Percentiles rank a stretch among this genome's conserved stretches.
Conservation (phyloP, 2,113 vertebrate genomes). For the Notiomystis cincta region DNA sequence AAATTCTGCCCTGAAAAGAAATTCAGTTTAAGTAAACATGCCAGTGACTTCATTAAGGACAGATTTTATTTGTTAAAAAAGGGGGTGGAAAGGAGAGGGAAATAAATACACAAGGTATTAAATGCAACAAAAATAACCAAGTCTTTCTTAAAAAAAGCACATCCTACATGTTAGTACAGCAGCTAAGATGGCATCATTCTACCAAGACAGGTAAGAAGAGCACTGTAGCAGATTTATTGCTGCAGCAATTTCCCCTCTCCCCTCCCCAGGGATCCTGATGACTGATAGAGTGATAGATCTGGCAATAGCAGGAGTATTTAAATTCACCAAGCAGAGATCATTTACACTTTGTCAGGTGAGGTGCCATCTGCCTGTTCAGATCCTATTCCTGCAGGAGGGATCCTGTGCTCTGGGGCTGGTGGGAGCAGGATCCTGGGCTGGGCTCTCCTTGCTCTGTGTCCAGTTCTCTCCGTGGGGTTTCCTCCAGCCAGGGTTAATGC, state of each 20-base stretch:
- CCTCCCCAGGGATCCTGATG: not conserved
- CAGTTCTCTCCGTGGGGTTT: not conserved
- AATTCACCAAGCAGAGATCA: not conserved
- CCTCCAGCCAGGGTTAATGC: not conserved
- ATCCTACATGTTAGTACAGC: not conserved
- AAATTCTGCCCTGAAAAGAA: not conserved
- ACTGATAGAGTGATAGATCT: not conserved
- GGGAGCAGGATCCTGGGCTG: not conserved
- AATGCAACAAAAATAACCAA: not conserved
- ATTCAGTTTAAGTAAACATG: not conserved
- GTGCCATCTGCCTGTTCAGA: not conserved
- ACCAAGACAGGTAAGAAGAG: not conserved
- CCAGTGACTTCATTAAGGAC: not conserved
- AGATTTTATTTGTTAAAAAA: slow-evolving; percentile 4
- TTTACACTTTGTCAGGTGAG: not conserved
- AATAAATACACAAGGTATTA: not conserved
- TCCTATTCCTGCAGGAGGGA: not conserved
- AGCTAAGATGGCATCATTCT: not conserved
- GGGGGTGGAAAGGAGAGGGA: not conserved
- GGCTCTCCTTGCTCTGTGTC: not conserved
- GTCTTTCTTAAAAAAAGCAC: not conserved
- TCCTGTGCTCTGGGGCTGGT: not conserved
- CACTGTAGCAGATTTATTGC: not conserved
- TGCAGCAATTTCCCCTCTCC: not conserved
- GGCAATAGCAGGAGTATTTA: not conserved